Conservation (phyloP, 2,797 vertebrate genomes). For the Anabas testudineus region DNA sequence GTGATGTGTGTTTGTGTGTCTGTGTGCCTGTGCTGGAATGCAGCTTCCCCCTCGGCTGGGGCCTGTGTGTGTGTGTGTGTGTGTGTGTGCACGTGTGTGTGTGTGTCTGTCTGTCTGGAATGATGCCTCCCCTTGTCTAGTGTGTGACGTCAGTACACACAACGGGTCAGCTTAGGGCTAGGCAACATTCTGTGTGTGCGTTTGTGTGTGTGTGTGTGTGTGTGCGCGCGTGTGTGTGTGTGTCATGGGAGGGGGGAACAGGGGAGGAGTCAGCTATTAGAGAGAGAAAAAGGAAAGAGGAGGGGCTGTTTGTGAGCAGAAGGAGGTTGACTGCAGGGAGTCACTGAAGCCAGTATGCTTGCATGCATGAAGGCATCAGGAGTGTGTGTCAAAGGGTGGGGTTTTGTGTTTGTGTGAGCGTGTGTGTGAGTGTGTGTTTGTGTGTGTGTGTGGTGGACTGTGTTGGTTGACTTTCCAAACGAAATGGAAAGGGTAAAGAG, state of each 20-base stretch:
- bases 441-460: constrained; percentile 41
- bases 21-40: constrained; percentile 81
- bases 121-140: constrained; percentile 83
- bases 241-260: constrained; percentile 56
- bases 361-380: constrained; percentile 74
- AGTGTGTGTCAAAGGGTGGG: constrained; percentile 73
- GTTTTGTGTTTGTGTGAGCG: constrained; percentile 28
- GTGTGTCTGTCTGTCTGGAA: constrained; percentile 76
- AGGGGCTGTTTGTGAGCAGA: constrained; percentile 79
- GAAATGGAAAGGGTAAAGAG: constrained; percentile 71
- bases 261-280: constrained; percentile 75
- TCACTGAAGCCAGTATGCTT: constrained; percentile 74
- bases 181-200: constrained; percentile 58
- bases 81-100: constrained; percentile 11
- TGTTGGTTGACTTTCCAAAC: constrained; percentile 74
- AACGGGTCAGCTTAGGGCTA: constrained; percentile 84
- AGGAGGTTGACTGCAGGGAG: constrained; percentile 79
- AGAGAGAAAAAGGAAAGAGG: constrained; percentile 76
- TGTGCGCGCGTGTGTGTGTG: constrained; percentile 42
- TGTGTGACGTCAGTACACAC: constrained; percentile 83
- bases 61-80: constrained; percentile 61
- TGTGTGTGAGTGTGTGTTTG: constrained; percentile 31
- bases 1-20: constrained; percentile 80
- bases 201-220: constrained; percentile 17
- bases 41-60: constrained; percentile 76